Conservation (phyloP, 2,113 vertebrate genomes). For the Channa maculata region DNA sequence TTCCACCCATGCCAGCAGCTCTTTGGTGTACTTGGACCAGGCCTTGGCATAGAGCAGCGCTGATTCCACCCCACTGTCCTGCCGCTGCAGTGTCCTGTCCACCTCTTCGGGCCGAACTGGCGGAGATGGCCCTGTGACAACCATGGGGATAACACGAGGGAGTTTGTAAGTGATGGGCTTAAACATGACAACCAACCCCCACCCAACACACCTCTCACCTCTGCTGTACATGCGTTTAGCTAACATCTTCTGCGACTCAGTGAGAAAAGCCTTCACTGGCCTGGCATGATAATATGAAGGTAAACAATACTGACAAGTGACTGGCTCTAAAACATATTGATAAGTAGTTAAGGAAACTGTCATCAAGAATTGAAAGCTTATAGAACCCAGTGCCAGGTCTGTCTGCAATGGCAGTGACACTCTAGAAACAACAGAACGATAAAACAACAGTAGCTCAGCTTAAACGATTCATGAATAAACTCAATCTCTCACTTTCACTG, state of each 20-base stretch:
- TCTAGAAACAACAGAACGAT: not conserved
- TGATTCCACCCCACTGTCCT: slow-evolving; percentile 90
- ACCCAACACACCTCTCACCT: not conserved
- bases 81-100: slow-evolving; percentile 89
- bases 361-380: slow-evolving; percentile 1
- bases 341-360: slow-evolving; percentile 18
- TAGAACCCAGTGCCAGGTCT: slow-evolving; percentile 3
- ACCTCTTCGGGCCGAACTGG: slow-evolving; percentile 88
- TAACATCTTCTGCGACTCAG: slow-evolving; percentile 38
- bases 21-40: slow-evolving; percentile 98
- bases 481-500: not conserved
- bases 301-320: slow-evolving; percentile 77
- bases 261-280: slow-evolving; percentile 76
- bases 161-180: slow-evolving; percentile 60
- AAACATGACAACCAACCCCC: slow-evolving; percentile 50
- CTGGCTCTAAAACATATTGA: slow-evolving; percentile 30
- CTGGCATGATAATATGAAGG: slow-evolving; percentile 74
- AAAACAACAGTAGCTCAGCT: not conserved
- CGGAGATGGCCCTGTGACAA: slow-evolving; percentile 84
- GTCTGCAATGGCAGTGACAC: not conserved
- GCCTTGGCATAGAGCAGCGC: slow-evolving; percentile 95
- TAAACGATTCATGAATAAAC: not conserved
- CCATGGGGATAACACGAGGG: slow-evolving; percentile 70
- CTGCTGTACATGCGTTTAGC: not conserved
- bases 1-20: slow-evolving; percentile 95